A percentile compares a stretch with the other conserved stretches of the same genome.
These are phyloP conservation scores for Enteromius radiatus DNA, from an alignment of 2,797 vertebrate genomes.

Conservation along the genomic window DNA sequence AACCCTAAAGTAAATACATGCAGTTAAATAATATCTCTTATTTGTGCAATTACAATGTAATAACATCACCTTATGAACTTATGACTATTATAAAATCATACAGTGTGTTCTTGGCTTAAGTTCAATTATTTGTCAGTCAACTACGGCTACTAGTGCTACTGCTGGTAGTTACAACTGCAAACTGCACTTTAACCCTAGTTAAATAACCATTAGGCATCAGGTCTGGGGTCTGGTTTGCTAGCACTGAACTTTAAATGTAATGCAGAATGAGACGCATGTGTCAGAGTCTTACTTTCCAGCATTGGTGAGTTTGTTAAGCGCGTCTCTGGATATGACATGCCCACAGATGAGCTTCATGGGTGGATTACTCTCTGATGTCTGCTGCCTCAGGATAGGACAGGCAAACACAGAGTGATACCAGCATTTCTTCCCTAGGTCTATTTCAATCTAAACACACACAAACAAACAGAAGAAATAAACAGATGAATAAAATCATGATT, in stretches of 20 bases:
- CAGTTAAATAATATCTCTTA: neutral
- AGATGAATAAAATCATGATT: neutral
- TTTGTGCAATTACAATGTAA: neutral
- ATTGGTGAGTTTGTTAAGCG: constrained; percentile 93
- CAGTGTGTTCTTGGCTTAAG: too few species aligned
- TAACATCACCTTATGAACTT: neutral
- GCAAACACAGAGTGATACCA: constrained; percentile 95
- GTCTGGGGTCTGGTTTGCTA: neutral
- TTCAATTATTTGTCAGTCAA: neutral
- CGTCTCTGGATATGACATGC: constrained; percentile 91
- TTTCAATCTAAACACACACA: constrained; percentile 82
- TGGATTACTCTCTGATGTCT: constrained; percentile 91
- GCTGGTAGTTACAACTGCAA: neutral
- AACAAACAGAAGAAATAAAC: neutral
- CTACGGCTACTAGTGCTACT: neutral
- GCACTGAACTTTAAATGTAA: neutral
- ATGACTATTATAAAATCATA: neutral
- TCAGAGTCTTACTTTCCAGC: constrained; percentile 86
- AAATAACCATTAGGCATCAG: neutral
- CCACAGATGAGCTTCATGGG: constrained; percentile 95
- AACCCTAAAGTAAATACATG: neutral
- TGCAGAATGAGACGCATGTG: neutral
- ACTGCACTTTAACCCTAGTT: neutral
- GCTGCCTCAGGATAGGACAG: constrained; percentile 92
- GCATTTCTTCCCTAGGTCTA: constrained; percentile 92